A percentile compares a stretch with the other conserved stretches of the same genome.
phyloP scores from a whole-genome alignment of 2,113 vertebrate species.

The Xiphias gladius region DNA sequence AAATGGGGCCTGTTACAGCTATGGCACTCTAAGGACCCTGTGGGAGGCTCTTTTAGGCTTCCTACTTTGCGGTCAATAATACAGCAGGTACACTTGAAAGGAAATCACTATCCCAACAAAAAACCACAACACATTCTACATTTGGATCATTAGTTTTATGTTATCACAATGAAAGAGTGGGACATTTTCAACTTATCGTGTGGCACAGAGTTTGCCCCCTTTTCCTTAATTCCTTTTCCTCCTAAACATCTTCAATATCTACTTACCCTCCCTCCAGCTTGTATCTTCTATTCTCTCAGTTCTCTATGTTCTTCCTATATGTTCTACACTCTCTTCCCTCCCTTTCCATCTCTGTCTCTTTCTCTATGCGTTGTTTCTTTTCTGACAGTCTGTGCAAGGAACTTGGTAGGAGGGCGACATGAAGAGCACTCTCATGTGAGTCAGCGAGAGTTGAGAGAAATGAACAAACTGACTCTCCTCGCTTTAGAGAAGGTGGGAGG shows the following conservation, averaged over 20 bases:
- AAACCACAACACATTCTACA: constrained; percentile 12
- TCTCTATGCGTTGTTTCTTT: constrained; percentile 54
- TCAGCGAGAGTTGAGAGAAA: constrained; percentile 56
- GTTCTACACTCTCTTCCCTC: constrained; percentile 52
- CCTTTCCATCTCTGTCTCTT: constrained; percentile 44
- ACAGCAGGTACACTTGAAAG: constrained; percentile 51
- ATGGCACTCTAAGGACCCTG: constrained; percentile 64
- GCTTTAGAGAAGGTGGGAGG: constrained; percentile 34
- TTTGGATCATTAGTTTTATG: constrained; percentile 28
- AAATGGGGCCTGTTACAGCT: constrained; percentile 70
- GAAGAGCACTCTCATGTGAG: constrained; percentile 64
- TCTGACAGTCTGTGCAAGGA: constrained; percentile 60
- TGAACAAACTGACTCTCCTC: constrained; percentile 34
- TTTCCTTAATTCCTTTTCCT: constrained; percentile 23
- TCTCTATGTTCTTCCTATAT: constrained; percentile 64
- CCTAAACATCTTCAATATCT: constrained; percentile 33
- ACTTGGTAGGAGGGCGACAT: constrained; percentile 70
- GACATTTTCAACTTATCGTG: constrained; percentile 29
- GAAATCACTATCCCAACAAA: constrained; percentile 48
- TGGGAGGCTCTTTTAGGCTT: constrained; percentile 49
- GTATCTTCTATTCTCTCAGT: constrained; percentile 63
- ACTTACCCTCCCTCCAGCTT: constrained; percentile 58
- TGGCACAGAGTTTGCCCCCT: constrained; percentile 17
- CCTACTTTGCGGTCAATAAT: constrained; percentile 66
- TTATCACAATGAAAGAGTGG: constrained; percentile 20